Percentiles rank a stretch among this genome's conserved stretches.
Evolutionary conservation across 2,888 invertebrate species (phyloP).

Genomic region (Uloborus plumipes): DNA sequence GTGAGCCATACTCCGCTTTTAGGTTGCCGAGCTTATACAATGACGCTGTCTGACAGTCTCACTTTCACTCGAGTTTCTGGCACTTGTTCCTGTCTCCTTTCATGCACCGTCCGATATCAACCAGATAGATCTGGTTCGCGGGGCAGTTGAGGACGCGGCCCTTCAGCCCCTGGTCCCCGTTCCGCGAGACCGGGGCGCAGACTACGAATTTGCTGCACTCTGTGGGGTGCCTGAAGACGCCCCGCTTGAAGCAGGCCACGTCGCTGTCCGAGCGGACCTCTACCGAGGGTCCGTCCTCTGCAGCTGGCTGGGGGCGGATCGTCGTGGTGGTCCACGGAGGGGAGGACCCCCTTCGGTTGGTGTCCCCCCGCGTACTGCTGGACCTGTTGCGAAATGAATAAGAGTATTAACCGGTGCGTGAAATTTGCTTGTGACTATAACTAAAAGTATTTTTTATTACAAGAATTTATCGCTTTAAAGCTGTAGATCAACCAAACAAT

Average conservation of each 20-base stretch:
- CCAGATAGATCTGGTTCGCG: slow-evolving; percentile 67
- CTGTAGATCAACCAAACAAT: no score
- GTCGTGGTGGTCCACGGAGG: slow-evolving; percentile 40
- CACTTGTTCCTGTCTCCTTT: slow-evolving; percentile 66
- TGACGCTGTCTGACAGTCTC: background rate
- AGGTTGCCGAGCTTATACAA: background rate
- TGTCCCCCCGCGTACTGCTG: slow-evolving; percentile 10
- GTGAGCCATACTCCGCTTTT: no score
- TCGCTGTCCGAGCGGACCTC: slow-evolving; percentile 78
- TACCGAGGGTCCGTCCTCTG: slow-evolving; percentile 62
- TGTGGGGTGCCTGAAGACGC: slow-evolving; percentile 90
- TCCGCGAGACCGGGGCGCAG: slow-evolving; percentile 76
- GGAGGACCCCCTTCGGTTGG: background rate
- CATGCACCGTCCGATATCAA: slow-evolving; percentile 67
- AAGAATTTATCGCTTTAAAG: no score
- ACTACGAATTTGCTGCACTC: slow-evolving; percentile 93
- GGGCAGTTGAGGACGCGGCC: slow-evolving; percentile 67
- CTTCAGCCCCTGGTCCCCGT: slow-evolving; percentile 56
- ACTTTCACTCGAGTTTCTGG: slow-evolving; percentile 27
- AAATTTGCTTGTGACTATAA: no score
- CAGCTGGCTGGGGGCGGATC: background rate
- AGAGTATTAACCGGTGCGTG: no score
- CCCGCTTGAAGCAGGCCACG: slow-evolving; percentile 88
- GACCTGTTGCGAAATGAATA: background rate
- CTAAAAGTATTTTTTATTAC: no score